These are phyloP conservation scores for Pararge aegeria DNA, from an alignment of 1,140 invertebrate genomes.

Conservation along the genomic window DNA sequence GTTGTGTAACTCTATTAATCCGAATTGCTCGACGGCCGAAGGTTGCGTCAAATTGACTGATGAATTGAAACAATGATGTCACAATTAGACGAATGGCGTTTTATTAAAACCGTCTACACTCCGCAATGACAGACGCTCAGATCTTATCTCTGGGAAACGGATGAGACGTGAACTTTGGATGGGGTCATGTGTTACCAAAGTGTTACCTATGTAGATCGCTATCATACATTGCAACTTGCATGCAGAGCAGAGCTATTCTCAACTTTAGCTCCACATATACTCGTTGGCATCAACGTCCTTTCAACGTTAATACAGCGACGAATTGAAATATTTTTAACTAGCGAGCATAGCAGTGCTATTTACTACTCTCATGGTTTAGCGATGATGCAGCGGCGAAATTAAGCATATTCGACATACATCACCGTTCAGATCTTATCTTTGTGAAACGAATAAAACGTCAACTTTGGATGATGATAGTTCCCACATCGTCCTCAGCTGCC, in stretches of 20 bases:
- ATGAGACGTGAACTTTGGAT: constrained; percentile 32
- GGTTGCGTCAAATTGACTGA: constrained; percentile 55
- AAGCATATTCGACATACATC: too few relatives aligned
- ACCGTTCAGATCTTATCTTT: too few relatives aligned
- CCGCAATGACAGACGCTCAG: constrained; percentile 35
- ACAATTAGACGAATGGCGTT: constrained; percentile 52
- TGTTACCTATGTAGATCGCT: constrained; percentile 17
- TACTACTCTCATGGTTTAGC: too few relatives aligned
- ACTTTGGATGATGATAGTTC: too few relatives aligned
- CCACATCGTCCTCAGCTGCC: too few relatives aligned
- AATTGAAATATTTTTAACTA: too few relatives aligned
- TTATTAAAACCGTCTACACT: constrained; percentile 31
- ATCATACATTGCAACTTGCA: constrained; percentile 1
- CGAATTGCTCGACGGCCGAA: constrained; percentile 38
- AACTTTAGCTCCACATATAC: too few relatives aligned
- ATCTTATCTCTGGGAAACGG: constrained; percentile 30
- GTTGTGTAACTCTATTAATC: constrained; percentile 13
- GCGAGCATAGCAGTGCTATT: too few relatives aligned
- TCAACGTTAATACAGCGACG: background rate
- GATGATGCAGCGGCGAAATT: background rate
- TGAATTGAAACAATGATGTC: constrained; percentile 68
- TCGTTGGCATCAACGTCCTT: background rate
- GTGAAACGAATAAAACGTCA: too few relatives aligned
- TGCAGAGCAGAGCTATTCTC: background rate
- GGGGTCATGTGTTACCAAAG: constrained; percentile 28